Evolutionary conservation across 2,888 invertebrate species (phyloP).

Genomic region (Sinohyriopsis cumingii): DNA sequence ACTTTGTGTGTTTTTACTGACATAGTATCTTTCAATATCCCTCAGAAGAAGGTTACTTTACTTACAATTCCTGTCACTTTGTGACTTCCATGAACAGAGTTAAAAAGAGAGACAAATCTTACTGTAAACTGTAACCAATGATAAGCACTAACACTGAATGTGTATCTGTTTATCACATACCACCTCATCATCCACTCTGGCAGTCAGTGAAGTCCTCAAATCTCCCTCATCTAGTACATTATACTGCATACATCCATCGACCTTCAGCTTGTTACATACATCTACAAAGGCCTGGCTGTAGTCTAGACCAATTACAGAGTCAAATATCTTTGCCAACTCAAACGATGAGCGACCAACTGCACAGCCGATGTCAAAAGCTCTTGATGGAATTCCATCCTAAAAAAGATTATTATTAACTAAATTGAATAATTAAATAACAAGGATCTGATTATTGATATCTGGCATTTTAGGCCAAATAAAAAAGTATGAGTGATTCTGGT

Average conservation of each 20-base stretch:
- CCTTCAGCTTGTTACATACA: constrained; percentile 61
- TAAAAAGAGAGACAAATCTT: too few relatives aligned
- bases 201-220: constrained; percentile 52
- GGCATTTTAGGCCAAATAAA: not conserved
- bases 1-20: too few relatives aligned
- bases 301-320: constrained; percentile 68
- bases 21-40: too few relatives aligned
- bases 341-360: constrained; percentile 70
- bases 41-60: too few relatives aligned
- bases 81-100: too few relatives aligned
- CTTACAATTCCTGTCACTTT: too few relatives aligned
- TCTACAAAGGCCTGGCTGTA: constrained; percentile 68
- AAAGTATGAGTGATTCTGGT: too few relatives aligned
- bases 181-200: constrained; percentile 52
- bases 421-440: not conserved
- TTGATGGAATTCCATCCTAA: constrained; percentile 38
- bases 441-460: not conserved
- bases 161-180: constrained; percentile 28
- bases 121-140: too few relatives aligned
- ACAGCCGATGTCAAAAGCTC: constrained; percentile 71
- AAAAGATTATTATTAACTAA: not conserved
- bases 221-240: constrained; percentile 65
- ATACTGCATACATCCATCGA: constrained; percentile 56
- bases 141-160: too few relatives aligned
- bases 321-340: constrained; percentile 62